Conservation (phyloP, 2,797 vertebrate species). For the Manis javanica region DNA sequence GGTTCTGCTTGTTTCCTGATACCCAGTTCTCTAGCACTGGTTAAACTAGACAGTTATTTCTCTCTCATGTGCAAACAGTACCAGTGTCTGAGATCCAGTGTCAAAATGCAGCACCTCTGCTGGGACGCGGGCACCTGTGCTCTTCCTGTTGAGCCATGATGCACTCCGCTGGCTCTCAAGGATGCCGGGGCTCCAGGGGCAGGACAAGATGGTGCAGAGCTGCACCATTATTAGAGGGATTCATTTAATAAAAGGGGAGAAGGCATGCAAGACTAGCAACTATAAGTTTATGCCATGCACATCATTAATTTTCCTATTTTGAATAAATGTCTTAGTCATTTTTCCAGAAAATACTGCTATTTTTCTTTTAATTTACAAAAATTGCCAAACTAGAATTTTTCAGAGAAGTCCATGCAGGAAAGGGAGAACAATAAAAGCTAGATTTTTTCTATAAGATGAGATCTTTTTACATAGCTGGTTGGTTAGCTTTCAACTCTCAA, state of each 20-base stretch:
- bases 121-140: rapidly evolving
- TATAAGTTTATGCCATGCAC: not conserved
- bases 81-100: not conserved
- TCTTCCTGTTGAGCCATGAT: not conserved
- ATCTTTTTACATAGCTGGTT: not conserved
- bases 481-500: not conserved
- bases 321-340: not conserved
- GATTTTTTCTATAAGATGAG: not conserved
- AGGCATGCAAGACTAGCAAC: not conserved
- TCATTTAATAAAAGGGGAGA: not conserved
- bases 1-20: not conserved
- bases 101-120: too few species aligned
- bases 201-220: not conserved
- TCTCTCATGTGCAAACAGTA: not conserved
- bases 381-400: not conserved
- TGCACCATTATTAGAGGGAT: not conserved
- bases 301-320: not conserved
- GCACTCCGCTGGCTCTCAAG: not conserved
- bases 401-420: not conserved
- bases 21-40: not conserved
- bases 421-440: not conserved
- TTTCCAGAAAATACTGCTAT: not conserved
- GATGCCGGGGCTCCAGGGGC: not conserved
- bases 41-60: not conserved
- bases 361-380: not conserved